Conservation (phyloP, 2,113 vertebrate species). For the Struthio camelus region DNA sequence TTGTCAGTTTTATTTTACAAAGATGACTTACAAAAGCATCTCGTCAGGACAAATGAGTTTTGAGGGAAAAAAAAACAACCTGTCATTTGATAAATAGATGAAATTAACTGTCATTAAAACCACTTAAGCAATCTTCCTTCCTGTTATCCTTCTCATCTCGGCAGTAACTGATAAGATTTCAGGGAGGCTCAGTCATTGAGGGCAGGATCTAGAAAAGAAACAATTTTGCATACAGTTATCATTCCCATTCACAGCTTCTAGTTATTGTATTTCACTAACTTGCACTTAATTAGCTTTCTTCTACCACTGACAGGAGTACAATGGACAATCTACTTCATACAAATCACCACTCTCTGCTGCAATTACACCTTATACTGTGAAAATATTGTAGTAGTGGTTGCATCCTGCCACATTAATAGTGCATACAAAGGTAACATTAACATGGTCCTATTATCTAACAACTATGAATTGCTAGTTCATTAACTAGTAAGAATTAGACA, state of each 20-base stretch:
- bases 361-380: not conserved
- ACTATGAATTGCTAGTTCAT: not conserved
- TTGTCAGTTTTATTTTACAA: conserved; percentile 54
- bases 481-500: not conserved
- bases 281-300: conserved; percentile 8
- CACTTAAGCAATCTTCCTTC: conserved; percentile 29
- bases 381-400: not conserved
- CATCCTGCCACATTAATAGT: not conserved
- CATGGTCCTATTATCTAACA: not conserved
- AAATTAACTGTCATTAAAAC: conserved; percentile 47
- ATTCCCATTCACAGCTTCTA: not conserved
- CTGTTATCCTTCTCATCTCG: conserved; percentile 34
- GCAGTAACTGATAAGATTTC: conserved; percentile 49
- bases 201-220: conserved; percentile 65
- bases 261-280: not conserved
- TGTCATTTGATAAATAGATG: conserved; percentile 26
- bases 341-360: not conserved
- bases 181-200: conserved; percentile 33
- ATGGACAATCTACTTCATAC: not conserved
- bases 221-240: conserved; percentile 48
- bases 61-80: conserved; percentile 5
- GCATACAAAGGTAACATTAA: not conserved
- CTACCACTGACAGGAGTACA: not conserved
- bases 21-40: conserved; percentile 33
- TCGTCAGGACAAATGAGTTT: not conserved